Base-by-base conservation (phyloP, 2,113 vertebrate genomes). In the Leucoraja erinaceus region DNA sequence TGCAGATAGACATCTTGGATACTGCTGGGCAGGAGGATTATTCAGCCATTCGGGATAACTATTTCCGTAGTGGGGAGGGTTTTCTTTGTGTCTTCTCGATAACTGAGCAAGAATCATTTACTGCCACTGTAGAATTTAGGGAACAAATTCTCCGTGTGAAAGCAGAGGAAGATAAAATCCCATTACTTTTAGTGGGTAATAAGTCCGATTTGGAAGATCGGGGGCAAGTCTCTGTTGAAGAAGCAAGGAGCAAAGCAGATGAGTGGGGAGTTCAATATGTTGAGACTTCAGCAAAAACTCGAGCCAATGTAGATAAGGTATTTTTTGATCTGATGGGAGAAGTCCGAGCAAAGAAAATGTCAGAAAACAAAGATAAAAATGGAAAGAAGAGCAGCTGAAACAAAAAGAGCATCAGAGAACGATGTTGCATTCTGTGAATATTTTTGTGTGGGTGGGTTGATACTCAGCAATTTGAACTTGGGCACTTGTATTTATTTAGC, bases 271-370 rank as follows among this genome's bases (percentile, higher is more conserved):
- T 99, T n/a, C 98, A 98, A 95, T 99, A 99, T 0, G 99, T 99
- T 94, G 99, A 99, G 96, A 99, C 99, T 0, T 99, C 98, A 0
- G 99, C 99, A 61, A 99, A 99, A 96, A 99, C 99, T 0, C 97
- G 98, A 78, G 98, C 98, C 2, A 99, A 99, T 47, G 99, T 99
- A 93, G 99, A 99, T 96, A 99, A 99, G 98, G 98, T 99, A 47
- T 99, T 99, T 95, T 99, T 99, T 94, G 98, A 99, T 94, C 96
- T 99, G 88, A 99, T 99, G 98, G 96, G 98, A 94, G 98, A 99
- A 95, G 97, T 99, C 88, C 96, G 98, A 93, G 96, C 98, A 93
- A 99, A 99, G 96, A 99, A 99, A 95, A 97, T 99, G 98, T 97
- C 97, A 0, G 98, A 99, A 95, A 98, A 97, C 95, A 99, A 98